Evolutionary conservation across 2,797 vertebrate species (phyloP).

Genomic region (Octomys mimax): DNA sequence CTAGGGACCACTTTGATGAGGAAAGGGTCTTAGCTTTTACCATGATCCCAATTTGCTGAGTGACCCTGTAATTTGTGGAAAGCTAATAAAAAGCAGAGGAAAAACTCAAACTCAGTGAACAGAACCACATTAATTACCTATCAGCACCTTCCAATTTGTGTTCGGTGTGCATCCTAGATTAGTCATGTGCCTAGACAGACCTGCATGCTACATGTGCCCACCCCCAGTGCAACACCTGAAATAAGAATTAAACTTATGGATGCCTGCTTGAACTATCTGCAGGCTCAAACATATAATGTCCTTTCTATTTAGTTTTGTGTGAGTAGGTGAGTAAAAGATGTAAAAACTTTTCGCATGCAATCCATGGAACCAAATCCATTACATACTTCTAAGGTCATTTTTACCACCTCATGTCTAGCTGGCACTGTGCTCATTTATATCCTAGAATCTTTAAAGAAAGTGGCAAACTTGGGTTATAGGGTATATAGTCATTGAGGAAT

Average conservation of each 20-base stretch:
- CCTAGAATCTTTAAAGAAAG: background rate
- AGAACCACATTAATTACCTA: background rate
- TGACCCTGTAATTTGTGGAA: background rate
- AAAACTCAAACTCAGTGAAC: background rate
- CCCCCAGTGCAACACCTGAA: background rate
- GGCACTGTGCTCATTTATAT: background rate
- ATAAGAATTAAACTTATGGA: background rate
- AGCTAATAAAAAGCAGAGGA: constrained; percentile 51
- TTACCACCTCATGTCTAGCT: background rate
- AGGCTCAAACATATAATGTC: background rate
- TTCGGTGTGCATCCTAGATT: background rate
- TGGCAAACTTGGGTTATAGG: background rate
- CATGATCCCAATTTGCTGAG: background rate
- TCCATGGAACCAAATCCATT: background rate
- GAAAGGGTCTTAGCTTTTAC: constrained; percentile 39
- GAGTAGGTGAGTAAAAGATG: background rate
- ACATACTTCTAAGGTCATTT: background rate
- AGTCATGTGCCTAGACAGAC: background rate
- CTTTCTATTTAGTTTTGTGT: background rate
- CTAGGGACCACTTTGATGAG: background rate
- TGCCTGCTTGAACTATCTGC: background rate
- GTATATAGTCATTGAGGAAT: background rate
- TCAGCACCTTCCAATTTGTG: background rate
- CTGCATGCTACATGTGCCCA: background rate
- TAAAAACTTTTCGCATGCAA: background rate